Percentiles rank a stretch among this genome's conserved stretches.
These are phyloP conservation scores for Subacronicta megacephala DNA, from an alignment of 2,888 invertebrate genomes.

Conservation along the genomic window DNA sequence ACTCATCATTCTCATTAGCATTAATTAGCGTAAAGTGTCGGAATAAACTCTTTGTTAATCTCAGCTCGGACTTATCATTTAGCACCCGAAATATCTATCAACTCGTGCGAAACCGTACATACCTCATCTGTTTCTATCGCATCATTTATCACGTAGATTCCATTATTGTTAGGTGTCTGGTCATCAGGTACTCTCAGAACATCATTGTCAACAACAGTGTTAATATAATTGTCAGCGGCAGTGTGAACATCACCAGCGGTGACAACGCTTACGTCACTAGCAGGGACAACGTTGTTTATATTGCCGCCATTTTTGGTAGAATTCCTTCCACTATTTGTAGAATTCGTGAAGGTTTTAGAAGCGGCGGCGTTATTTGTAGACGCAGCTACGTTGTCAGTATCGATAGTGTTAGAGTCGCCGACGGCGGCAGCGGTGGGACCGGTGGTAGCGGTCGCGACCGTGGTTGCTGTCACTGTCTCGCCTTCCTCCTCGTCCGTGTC, in stretches of 20 bases:
- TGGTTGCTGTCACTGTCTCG: slow-evolving; percentile 26
- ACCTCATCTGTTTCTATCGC: slow-evolving; percentile 19
- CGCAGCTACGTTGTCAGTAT: too few species aligned
- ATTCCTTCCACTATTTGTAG: neutral
- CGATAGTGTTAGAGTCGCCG: too few species aligned
- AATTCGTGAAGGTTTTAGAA: neutral
- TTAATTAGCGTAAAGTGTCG: too few species aligned
- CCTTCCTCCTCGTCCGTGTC: slow-evolving; percentile 73
- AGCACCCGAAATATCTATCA: too few species aligned
- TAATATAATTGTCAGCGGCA: neutral
- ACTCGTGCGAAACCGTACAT: too few species aligned
- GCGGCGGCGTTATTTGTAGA: neutral
- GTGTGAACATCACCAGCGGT: slow-evolving; percentile 4
- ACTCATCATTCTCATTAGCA: too few species aligned
- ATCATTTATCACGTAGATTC: slow-evolving; percentile 17
- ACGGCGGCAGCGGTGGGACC: slow-evolving; percentile 13
- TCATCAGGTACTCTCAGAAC: neutral
- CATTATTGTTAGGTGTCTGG: slow-evolving; percentile 9
- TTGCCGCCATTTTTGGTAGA: neutral
- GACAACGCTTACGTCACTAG: neutral
- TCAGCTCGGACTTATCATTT: too few species aligned
- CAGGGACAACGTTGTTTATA: neutral
- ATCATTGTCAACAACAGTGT: neutral
- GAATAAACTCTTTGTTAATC: too few species aligned
- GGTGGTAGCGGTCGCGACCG: slow-evolving; percentile 18